Conservation (phyloP, 2,888 invertebrate species). For the Zeuzera pyrina region DNA sequence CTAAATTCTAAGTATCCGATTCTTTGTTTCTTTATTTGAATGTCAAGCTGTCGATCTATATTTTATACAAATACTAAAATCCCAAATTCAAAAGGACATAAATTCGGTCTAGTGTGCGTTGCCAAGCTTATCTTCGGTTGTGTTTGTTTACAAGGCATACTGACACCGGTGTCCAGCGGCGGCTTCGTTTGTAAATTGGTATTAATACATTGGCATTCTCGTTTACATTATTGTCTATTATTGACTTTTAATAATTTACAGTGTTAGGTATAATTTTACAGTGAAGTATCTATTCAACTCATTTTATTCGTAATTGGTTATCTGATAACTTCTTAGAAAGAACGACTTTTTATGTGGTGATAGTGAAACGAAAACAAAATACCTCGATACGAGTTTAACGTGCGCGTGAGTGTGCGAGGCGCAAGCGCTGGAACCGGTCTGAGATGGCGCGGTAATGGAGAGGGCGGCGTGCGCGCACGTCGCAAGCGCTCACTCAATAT, state of each 20-base stretch:
- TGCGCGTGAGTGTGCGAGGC: constrained; percentile 53
- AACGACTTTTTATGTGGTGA: constrained; percentile 9
- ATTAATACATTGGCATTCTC: too few relatives aligned
- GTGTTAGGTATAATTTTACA: too few relatives aligned
- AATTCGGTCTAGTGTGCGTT: constrained; percentile 28
- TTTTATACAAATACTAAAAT: too few relatives aligned
- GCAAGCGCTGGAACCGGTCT: constrained; percentile 24
- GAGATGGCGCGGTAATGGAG: constrained; percentile 50
- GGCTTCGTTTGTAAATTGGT: constrained; percentile 28
- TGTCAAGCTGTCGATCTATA: too few relatives aligned
- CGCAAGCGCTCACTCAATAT: constrained; percentile 52
- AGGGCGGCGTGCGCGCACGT: constrained; percentile 37
- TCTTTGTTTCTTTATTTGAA: too few relatives aligned
- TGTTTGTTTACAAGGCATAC: constrained; percentile 46
- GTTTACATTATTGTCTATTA: too few relatives aligned
- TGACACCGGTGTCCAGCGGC: constrained; percentile 27
- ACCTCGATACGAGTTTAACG: constrained; percentile 47
- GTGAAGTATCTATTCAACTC: too few relatives aligned
- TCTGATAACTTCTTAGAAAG: too few relatives aligned
- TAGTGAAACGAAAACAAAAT: constrained; percentile 32
- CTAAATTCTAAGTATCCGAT: too few relatives aligned
- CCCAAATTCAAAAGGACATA: too few relatives aligned
- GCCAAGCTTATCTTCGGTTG: constrained; percentile 39
- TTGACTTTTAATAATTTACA: too few relatives aligned
- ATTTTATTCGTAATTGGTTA: too few relatives aligned